phyloP scores from a whole-genome alignment of 2,113 vertebrate genomes.

The Crocuta crocuta region DNA sequence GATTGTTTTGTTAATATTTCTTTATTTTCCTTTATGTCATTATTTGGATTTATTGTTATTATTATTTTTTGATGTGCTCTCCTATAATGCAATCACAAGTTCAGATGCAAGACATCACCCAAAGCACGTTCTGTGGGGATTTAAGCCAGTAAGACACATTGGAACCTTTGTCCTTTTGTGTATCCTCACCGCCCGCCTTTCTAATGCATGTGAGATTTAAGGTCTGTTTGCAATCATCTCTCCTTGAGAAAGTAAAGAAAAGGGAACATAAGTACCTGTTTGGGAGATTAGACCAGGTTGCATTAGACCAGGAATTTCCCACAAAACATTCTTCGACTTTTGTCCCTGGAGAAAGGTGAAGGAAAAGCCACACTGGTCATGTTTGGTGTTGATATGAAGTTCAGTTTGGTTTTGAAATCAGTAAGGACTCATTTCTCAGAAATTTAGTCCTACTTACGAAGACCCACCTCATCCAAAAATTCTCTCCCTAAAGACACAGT shows the following conservation, averaged over 20 bases:
- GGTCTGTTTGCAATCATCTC: not conserved
- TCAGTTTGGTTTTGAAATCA: slow-evolving; percentile 1
- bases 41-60: not conserved
- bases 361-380: not conserved
- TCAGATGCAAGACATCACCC: not conserved
- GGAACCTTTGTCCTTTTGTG: not conserved
- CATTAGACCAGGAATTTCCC: not conserved
- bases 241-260: not conserved
- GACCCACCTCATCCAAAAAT: not conserved
- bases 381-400: not conserved
- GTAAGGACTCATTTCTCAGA: not conserved
- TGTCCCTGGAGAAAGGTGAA: not conserved
- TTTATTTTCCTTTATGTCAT: not conserved
- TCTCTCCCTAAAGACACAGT: not conserved
- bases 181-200: not conserved
- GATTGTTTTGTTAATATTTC: not conserved
- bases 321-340: not conserved
- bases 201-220: not conserved
- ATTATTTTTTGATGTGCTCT: not conserved
- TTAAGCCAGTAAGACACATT: not conserved
- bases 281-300: not conserved
- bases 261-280: not conserved
- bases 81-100: not conserved
- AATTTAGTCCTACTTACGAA: not conserved
- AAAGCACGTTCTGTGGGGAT: accelerated